phyloP scores from a whole-genome alignment of 2,888 invertebrate genomes.

The Yponomeuta malinellus region DNA sequence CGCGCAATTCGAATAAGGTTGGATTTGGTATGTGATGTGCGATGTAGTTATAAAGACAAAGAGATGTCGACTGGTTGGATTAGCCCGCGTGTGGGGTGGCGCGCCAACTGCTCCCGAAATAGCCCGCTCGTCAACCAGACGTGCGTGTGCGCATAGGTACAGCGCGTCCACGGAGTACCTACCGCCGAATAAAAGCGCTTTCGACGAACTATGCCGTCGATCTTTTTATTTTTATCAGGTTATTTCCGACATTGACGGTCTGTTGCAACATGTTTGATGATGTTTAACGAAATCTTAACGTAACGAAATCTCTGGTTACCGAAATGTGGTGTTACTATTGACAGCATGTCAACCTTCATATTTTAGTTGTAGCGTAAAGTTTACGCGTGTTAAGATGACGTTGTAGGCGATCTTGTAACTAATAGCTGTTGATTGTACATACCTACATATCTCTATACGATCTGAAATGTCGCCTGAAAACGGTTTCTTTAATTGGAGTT shows the following conservation, averaged over 20 bases:
- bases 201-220: conserved; percentile 46
- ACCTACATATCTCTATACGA: too few species aligned
- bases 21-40: conserved; percentile 7
- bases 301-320: too few species aligned
- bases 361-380: too few species aligned
- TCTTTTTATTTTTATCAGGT: conserved; percentile 59
- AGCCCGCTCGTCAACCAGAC: conserved; percentile 64
- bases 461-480: too few species aligned
- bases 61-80: conserved; percentile 54
- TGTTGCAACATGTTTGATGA: conserved; percentile 12
- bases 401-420: too few species aligned
- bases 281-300: too few species aligned
- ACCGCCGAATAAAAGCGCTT: conserved; percentile 35
- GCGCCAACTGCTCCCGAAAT: conserved; percentile 49
- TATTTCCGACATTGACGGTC: conserved; percentile 43
- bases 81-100: conserved; percentile 38
- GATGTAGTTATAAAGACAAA: conserved; percentile 67
- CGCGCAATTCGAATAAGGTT: conserved; percentile 27
- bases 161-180: conserved; percentile 32
- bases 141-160: conserved; percentile 41
- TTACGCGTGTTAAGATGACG: too few species aligned
- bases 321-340: background rate
- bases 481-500: too few species aligned
- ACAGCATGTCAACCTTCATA: background rate
- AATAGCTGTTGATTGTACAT: too few species aligned